Base-by-base conservation (phyloP, 2,888 invertebrate genomes). In the Apomyelois bistriatella region DNA sequence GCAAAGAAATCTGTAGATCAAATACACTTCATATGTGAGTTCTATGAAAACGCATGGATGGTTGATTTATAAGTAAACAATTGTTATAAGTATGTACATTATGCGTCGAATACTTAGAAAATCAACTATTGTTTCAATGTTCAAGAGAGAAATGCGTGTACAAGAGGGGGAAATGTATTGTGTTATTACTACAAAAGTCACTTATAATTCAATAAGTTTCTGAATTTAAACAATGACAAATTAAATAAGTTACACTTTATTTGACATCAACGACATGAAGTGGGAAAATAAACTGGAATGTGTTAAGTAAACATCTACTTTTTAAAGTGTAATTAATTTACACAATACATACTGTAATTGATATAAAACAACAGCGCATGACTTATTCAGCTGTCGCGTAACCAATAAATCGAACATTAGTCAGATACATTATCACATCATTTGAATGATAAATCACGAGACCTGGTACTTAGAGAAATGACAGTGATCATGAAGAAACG, bases 1-100 rank as follows among this genome's bases (percentile, higher is more conserved):
- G 69, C 61, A 60, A 58, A 64, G 73, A 78, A 74, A 84, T 84
- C 72, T 67, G 62, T 73, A 66, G 69, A 72, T 69, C 64, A 79
- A 83, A 85, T 82, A 85, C 78, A 60, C 52, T 58, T 62, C 61
- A 66, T 70, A n/a, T 69, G 68, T 72, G 57, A 46, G 38, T 53
- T 56, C 60, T 59, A 50, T 47, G 54, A 58, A 68, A 63, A 68
- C 59, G 61, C 64, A 62, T 67, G 63, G 62, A 46, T 16, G 38
- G 53, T 68, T 56, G 59, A 65, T 68, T 69, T 62, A 62, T 59
- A 65, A 62, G 64, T 60, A 62, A 66, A 66, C 65, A 65, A 58
- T 59, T 56, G 53, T 46, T 22, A 5, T 22, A 22, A 3, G 22
- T n/a, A n/a, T 59, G 32, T 57, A 56, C 48, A 54, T 53, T 56